A percentile compares a stretch with the other conserved stretches of the same genome.
phyloP scores from a whole-genome alignment of 2,797 vertebrate species.

The Ptychobarbus kaznakovi region DNA sequence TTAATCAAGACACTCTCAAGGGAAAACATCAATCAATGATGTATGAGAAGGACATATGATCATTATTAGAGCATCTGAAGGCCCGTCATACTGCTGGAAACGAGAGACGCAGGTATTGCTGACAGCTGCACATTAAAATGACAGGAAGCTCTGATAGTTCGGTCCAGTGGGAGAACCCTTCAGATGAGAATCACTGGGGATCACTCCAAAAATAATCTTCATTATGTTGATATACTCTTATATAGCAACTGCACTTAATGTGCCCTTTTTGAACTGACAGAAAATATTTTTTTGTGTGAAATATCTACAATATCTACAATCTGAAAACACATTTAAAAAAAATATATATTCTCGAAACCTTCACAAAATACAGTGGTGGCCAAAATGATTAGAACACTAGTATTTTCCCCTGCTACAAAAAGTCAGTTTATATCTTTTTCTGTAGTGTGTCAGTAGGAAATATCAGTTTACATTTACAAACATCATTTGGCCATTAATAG shows the following conservation, averaged over 20 bases:
- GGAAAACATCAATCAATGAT: slow-evolving; percentile 31
- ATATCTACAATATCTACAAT: too few relatives aligned
- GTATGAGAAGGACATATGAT: slow-evolving; percentile 27
- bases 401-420: too few relatives aligned
- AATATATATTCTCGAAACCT: background rate
- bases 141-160: background rate
- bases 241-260: background rate
- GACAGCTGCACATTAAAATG: slow-evolving; percentile 22
- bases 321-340: background rate
- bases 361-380: background rate
- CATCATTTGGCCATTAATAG: too few relatives aligned
- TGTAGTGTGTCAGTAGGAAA: too few relatives aligned
- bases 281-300: background rate
- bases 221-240: background rate
- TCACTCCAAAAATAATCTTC: background rate
- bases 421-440: too few relatives aligned
- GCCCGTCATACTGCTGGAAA: background rate
- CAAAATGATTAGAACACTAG: too few relatives aligned
- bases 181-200: slow-evolving; percentile 21
- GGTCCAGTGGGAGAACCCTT: slow-evolving; percentile 30
- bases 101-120: slow-evolving; percentile 14
- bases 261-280: background rate
- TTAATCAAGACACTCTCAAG: slow-evolving; percentile 16
- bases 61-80: slow-evolving; percentile 29
- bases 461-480: too few relatives aligned